A percentile compares a stretch with the other conserved stretches of the same genome.
Conservation (phyloP, 1,140 invertebrate species). For the Chymomyza costata region DNA sequence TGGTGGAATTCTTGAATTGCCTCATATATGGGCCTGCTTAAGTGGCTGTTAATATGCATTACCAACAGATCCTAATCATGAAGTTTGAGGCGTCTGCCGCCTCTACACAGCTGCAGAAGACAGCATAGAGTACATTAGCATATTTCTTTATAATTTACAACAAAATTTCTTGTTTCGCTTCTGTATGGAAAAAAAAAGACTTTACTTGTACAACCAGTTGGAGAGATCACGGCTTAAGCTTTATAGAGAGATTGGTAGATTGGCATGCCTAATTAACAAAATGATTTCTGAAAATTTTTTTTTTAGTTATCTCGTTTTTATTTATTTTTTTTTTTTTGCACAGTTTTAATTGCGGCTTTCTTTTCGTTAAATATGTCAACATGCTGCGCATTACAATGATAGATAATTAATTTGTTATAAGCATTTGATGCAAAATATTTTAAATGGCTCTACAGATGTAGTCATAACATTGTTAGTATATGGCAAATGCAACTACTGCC, state of each 20-base stretch:
- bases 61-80: conserved; percentile 36
- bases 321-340: conserved; percentile 24
- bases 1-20: too few relatives aligned
- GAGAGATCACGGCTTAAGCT: conserved; percentile 22
- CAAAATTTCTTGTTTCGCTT: conserved; percentile 44
- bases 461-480: conserved; percentile 32
- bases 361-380: conserved; percentile 51
- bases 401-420: conserved; percentile 52
- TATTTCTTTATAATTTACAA: conserved; percentile 61
- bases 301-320: conserved; percentile 40
- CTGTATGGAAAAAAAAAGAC: conserved; percentile 44
- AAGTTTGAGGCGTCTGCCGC: conserved; percentile 47
- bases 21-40: not conserved
- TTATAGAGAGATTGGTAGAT: too few relatives aligned
- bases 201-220: conserved; percentile 34
- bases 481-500: too few relatives aligned
- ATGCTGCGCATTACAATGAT: conserved; percentile 34
- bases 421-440: conserved; percentile 31
- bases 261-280: conserved; percentile 61
- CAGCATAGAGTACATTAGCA: conserved; percentile 45
- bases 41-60: conserved; percentile 43
- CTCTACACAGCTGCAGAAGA: too few relatives aligned
- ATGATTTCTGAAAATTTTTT: conserved; percentile 45
- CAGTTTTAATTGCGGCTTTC: conserved; percentile 68
- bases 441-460: conserved; percentile 48